Conservation (phyloP, 2,797 vertebrate genomes). For the Poecile montanus region DNA sequence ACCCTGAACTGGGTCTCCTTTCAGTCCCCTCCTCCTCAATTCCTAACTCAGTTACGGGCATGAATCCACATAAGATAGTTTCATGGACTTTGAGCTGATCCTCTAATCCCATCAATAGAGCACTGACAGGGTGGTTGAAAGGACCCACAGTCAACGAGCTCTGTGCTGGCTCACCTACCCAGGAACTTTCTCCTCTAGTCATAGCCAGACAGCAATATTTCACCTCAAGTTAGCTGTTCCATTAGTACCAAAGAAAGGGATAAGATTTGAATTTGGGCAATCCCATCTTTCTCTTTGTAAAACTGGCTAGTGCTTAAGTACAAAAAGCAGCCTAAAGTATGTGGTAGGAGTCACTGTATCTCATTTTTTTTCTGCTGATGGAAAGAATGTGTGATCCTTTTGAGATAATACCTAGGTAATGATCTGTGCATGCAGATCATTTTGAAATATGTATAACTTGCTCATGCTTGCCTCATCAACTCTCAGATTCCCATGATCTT, state of each 20-base stretch:
- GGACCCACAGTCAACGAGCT: background rate
- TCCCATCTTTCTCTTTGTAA: background rate
- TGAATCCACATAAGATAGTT: background rate
- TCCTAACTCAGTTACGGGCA: background rate
- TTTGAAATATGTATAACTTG: background rate
- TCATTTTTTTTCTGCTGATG: background rate
- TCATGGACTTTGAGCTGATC: background rate
- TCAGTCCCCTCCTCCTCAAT: rapidly evolving
- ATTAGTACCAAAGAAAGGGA: background rate
- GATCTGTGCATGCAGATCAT: background rate
- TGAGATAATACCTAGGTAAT: background rate
- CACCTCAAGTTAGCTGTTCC: background rate
- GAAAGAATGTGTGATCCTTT: background rate
- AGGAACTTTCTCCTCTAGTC: background rate
- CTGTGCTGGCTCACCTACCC: background rate
- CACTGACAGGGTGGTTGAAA: background rate
- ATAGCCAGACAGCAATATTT: background rate
- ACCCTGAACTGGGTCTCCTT: background rate
- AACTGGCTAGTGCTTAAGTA: background rate
- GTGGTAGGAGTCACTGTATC: rapidly evolving
- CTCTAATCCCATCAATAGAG: background rate
- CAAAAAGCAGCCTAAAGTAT: background rate
- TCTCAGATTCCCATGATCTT: background rate
- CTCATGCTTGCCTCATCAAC: background rate
- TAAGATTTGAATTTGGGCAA: background rate